Base-by-base conservation (phyloP, 2,113 vertebrate genomes). In the Xenopus laevis region DNA sequence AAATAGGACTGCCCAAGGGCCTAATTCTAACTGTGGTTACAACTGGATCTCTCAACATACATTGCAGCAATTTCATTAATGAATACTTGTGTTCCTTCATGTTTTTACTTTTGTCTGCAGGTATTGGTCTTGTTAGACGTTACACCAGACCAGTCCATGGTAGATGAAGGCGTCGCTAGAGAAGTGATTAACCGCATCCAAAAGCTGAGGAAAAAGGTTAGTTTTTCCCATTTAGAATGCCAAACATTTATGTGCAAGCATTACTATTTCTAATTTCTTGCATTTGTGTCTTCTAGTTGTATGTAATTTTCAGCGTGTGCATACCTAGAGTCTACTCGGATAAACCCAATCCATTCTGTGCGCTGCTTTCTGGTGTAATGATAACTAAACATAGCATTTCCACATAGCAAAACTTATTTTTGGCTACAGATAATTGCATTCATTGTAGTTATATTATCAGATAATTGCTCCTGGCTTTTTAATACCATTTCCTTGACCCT, bases 111-210 rank as follows among this genome's bases (percentile, higher is more conserved):
- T 40, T 40, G 0, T 12, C 27, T 18, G 10, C 58, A 99, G 97
- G 94, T 92, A 50, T 84, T 98, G 77, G 92, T 99, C 79, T 90
- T 99, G 65, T 80, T 98, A 60, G 95, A 99, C 45, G 86, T 98
- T 74, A 91, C 91, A 16, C 96, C 97, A 1, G 97, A 98, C 84
- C 96, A 98, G 84, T 93, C 95, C 55, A 96, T 98, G 97, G 82
- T 97, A 65, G 95, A 98, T 77, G 95, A 99, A 84, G 97, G 97
- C 1, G 93, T 99, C 78, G 96, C 97, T 63, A 87, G 96, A 45
- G 97, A 99, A 65, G 96, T 99, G 81, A 98, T 99, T 81, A 99
- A 98, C 84, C 96, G 95, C 79, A 96, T 99, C 82, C 97, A 99
- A 89, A 99, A 98, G 80, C 93, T 99, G 70, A 94, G 97, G 47